phyloP scores from a whole-genome alignment of 2,797 vertebrate genomes.

The Micromesistius poutassou region DNA sequence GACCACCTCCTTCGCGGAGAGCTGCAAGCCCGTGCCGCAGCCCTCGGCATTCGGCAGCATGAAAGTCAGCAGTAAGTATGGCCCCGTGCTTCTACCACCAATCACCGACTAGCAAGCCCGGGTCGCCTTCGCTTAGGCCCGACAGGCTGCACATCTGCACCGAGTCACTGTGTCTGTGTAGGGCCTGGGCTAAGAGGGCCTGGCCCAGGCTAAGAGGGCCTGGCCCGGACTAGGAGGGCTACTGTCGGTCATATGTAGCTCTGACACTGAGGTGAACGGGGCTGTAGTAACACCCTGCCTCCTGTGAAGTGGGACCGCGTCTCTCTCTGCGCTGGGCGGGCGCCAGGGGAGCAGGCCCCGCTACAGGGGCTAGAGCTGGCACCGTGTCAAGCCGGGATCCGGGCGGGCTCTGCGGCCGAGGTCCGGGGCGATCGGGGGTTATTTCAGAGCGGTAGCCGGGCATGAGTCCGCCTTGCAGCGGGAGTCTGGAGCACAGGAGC shows the following conservation, averaged over 20 bases:
- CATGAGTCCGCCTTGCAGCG: slow-evolving; percentile 24
- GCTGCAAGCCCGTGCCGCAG: slow-evolving; percentile 98
- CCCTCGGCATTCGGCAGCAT: slow-evolving; percentile 98
- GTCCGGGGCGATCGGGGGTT: slow-evolving; percentile 12
- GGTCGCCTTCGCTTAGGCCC: slow-evolving; percentile 33
- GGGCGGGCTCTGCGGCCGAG: slow-evolving; percentile 13
- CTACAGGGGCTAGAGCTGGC: slow-evolving; percentile 37
- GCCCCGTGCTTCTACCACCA: slow-evolving; percentile 22
- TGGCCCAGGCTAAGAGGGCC: not conserved
- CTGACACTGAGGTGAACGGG: slow-evolving; percentile 28
- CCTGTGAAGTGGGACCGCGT: slow-evolving; percentile 17
- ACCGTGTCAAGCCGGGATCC: slow-evolving; percentile 32
- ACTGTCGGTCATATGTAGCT: slow-evolving; percentile 46
- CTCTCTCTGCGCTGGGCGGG: slow-evolving; percentile 38
- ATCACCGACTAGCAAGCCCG: slow-evolving; percentile 7
- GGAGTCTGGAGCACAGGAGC: slow-evolving; percentile 21
- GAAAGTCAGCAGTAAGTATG: slow-evolving; percentile 99
- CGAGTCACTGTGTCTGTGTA: not conserved
- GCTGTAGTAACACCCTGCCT: slow-evolving; percentile 26
- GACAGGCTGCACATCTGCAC: not conserved
- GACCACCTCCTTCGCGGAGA: slow-evolving; percentile 99
- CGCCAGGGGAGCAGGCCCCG: slow-evolving; percentile 52
- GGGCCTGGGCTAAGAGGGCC: not conserved
- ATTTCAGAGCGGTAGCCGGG: slow-evolving; percentile 4
- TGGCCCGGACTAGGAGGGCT: not conserved